Evolutionary conservation across 2,113 vertebrate species (phyloP).

Genomic region (Stictonetta naevosa): DNA sequence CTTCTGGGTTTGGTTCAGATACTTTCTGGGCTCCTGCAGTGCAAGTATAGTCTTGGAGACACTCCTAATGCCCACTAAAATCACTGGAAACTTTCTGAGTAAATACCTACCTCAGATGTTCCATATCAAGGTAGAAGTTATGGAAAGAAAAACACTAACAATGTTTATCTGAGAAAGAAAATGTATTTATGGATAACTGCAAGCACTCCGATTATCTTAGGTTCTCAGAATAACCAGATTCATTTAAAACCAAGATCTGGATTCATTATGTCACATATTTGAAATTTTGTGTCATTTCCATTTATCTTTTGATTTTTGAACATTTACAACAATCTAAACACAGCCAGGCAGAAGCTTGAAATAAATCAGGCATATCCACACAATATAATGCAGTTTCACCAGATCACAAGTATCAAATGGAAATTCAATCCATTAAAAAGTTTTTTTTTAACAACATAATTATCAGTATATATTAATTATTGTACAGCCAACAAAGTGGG

Average conservation of each 20-base stretch:
- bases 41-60: neutral
- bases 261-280: neutral
- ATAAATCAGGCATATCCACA: neutral
- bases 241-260: neutral
- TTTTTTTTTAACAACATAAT: neutral
- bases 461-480: neutral
- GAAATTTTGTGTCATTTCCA: neutral
- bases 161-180: neutral
- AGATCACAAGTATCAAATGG: neutral
- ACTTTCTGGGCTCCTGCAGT: neutral
- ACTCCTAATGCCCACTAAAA: neutral
- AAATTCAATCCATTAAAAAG: neutral
- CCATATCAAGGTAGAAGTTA: neutral
- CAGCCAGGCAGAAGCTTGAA: neutral
- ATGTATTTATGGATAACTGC: neutral
- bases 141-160: neutral
- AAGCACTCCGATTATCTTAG: neutral
- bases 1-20: neutral
- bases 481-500: neutral
- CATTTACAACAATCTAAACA: neutral
- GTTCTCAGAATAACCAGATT: neutral
- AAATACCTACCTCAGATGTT: neutral
- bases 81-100: neutral
- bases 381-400: neutral
- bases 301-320: neutral